Conservation (phyloP, 2,113 vertebrate genomes). For the Mugil cephalus region DNA sequence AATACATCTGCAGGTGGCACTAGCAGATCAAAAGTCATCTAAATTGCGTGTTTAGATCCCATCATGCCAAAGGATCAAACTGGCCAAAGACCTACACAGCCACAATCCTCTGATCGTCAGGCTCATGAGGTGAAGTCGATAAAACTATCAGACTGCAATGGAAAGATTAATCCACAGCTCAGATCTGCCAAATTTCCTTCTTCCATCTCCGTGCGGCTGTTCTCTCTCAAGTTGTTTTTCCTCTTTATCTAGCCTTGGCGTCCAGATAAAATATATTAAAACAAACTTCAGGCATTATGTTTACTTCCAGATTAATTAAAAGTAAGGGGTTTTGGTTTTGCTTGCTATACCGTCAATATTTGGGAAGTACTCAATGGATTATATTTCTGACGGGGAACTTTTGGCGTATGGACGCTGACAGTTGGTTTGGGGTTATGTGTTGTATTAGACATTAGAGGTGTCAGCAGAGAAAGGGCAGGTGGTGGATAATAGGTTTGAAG, state of each 20-base stretch:
- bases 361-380: background rate
- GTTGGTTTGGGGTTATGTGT: background rate
- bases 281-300: background rate
- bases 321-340: too few relatives aligned
- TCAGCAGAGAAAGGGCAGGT: background rate
- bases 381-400: background rate
- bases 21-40: background rate
- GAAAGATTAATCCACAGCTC: conserved; percentile 5
- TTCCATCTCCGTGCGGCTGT: background rate
- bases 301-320: too few relatives aligned
- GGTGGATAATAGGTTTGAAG: conserved; percentile 3
- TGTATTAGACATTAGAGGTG: conserved; percentile 3
- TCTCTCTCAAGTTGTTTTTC: background rate
- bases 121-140: background rate
- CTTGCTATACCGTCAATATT: background rate
- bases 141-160: background rate
- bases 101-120: conserved; percentile 4
- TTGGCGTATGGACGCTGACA: background rate
- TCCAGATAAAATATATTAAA: background rate
- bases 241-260: background rate
- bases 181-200: background rate
- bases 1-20: too few relatives aligned
- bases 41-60: background rate
- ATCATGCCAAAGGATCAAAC: background rate
- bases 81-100: conserved; percentile 12